Conservation (phyloP, 1,140 invertebrate genomes). For the Caerostris extrusa region DNA sequence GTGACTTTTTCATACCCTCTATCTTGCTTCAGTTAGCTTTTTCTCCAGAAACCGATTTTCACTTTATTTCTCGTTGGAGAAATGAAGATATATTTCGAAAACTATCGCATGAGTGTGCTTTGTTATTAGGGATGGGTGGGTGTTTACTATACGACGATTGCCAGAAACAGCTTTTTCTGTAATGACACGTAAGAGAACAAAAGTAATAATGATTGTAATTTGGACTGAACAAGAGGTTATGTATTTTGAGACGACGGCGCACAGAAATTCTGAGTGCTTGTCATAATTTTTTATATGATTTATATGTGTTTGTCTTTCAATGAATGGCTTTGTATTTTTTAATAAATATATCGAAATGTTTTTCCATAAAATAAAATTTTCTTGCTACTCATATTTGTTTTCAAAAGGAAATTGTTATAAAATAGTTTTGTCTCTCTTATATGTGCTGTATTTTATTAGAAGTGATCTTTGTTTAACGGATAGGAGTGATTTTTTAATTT, state of each 20-base stretch:
- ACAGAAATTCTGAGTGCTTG: not conserved
- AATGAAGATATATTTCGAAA: slow-evolving; percentile 50
- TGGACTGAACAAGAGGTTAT: slow-evolving; percentile 4
- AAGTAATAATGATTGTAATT: slow-evolving; percentile 5
- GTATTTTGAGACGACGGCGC: not conserved
- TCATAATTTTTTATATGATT: not conserved
- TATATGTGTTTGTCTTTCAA: not conserved
- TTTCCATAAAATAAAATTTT: too few species aligned
- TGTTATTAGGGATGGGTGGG: slow-evolving; percentile 26
- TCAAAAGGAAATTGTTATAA: too few species aligned
- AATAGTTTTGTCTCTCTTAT: too few species aligned
- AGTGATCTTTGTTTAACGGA: too few species aligned
- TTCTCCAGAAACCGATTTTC: slow-evolving; percentile 17
- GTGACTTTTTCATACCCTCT: not conserved
- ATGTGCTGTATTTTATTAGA: too few species aligned
- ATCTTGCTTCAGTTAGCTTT: not conserved
- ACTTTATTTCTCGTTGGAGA: slow-evolving; percentile 24
- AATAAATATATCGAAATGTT: too few species aligned
- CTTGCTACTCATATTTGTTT: too few species aligned
- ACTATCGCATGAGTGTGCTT: not conserved
- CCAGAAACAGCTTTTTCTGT: not conserved
- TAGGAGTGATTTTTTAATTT: too few species aligned
- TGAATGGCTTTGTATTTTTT: not conserved
- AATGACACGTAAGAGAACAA: slow-evolving; percentile 20
- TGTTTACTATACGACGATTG: not conserved